Evolutionary conservation across 2,888 invertebrate genomes (phyloP).

Genomic region (Gasteruption jaculator): DNA sequence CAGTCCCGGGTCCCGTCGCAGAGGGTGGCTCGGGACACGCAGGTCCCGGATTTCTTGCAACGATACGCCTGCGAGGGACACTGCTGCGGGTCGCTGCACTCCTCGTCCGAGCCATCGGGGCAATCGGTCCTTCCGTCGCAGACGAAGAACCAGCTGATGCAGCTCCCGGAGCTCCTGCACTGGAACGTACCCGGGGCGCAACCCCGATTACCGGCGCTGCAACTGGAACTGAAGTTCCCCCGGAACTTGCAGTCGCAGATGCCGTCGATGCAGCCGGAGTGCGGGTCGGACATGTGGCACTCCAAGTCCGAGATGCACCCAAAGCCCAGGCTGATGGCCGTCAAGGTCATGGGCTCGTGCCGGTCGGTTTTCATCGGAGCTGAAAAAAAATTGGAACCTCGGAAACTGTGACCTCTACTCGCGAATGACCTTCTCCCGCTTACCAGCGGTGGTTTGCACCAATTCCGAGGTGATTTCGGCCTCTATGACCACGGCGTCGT

Average conservation of each 20-base stretch:
- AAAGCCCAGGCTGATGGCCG: constrained; percentile 70
- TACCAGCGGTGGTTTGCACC: constrained; percentile 22
- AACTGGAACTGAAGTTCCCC: constrained; percentile 56
- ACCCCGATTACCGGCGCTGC: constrained; percentile 70
- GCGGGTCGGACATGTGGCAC: constrained; percentile 74
- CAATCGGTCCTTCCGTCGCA: constrained; percentile 85
- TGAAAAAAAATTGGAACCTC: constrained; percentile 16
- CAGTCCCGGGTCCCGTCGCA: constrained; percentile 80
- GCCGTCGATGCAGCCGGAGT: constrained; percentile 71
- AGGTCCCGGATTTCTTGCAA: constrained; percentile 65
- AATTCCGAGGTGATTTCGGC: constrained; percentile 38
- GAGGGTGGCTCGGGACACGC: constrained; percentile 73
- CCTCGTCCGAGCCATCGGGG: constrained; percentile 82
- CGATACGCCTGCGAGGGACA: constrained; percentile 71
- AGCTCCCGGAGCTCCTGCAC: constrained; percentile 80
- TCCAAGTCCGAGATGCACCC: constrained; percentile 72
- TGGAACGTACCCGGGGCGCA: constrained; percentile 83
- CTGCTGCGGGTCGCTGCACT: constrained; percentile 61
- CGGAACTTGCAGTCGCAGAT: constrained; percentile 71
- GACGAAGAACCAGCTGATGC: constrained; percentile 91
- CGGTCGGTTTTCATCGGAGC: constrained; percentile 43
- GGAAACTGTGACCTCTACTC: not conserved
- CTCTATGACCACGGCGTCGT: constrained; percentile 42
- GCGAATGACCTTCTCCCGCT: not conserved
- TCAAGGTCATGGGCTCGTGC: constrained; percentile 35